Evolutionary conservation across 2,113 vertebrate species (phyloP).

Genomic region (Limnothrissa miodon): DNA sequence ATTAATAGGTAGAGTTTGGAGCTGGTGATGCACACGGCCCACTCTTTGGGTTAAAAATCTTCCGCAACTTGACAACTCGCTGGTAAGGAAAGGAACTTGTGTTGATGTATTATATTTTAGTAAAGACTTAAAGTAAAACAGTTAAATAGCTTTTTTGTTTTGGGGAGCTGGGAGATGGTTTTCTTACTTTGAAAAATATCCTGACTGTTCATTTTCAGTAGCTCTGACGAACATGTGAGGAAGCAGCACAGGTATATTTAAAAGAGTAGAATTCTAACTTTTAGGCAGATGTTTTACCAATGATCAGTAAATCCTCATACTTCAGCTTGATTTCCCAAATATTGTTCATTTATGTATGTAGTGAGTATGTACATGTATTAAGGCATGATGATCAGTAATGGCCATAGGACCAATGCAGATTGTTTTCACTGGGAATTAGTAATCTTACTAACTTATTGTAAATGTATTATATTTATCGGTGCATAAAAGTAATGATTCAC

Average conservation of each 20-base stretch:
- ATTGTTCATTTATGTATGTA: neutral
- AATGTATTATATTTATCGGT: neutral
- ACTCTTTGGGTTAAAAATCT: conserved; percentile 89
- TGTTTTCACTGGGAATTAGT: neutral
- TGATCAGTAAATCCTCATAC: neutral
- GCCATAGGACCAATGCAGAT: neutral
- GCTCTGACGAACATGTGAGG: neutral
- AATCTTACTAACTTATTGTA: neutral
- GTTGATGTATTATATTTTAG: neutral
- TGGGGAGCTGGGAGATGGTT: neutral
- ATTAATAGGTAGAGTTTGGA: conserved; percentile 86
- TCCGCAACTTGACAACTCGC: conserved; percentile 91
- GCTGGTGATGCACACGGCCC: conserved; percentile 93
- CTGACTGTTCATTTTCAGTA: neutral
- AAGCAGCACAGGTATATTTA: neutral
- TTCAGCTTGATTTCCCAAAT: neutral
- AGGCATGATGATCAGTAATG: neutral
- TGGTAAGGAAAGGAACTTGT: conserved; percentile 72
- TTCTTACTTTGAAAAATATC: neutral
- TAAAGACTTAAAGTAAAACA: neutral
- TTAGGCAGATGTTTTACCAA: neutral
- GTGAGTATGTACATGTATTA: neutral
- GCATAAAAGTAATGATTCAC: neutral
- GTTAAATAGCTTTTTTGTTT: neutral
- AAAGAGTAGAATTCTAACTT: neutral